Percentiles rank a stretch among this genome's conserved stretches.
Evolutionary conservation across 2,888 invertebrate genomes (phyloP).

Genomic region (Yponomeuta cagnagella): DNA sequence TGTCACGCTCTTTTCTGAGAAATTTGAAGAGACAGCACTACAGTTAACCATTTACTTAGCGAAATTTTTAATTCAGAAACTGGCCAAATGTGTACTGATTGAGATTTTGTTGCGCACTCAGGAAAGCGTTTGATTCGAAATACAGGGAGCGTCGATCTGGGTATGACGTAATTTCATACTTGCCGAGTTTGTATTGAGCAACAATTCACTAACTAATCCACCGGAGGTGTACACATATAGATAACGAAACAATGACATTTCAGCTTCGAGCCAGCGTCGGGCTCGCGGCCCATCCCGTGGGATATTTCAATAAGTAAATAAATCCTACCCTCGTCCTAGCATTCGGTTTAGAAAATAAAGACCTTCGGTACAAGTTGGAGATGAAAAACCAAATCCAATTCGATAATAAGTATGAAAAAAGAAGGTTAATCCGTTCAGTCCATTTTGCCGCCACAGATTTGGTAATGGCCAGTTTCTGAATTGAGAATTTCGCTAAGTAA

Average conservation of each 20-base stretch:
- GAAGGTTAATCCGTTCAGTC: background rate
- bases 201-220: background rate
- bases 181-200: background rate
- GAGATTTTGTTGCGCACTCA: background rate
- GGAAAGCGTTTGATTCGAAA: background rate
- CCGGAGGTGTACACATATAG: background rate
- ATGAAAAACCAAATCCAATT: conserved; percentile 7
- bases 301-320: conserved; percentile 4
- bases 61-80: too few relatives aligned
- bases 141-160: background rate
- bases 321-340: conserved; percentile 4
- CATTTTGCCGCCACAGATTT: too few relatives aligned
- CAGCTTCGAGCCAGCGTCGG: background rate
- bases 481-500: too few relatives aligned
- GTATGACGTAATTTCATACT: background rate
- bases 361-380: background rate
- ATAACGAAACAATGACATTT: background rate
- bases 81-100: too few relatives aligned
- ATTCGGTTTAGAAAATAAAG: conserved; percentile 5
- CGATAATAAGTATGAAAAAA: conserved; percentile 2
- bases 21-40: too few relatives aligned
- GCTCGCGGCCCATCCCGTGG: background rate
- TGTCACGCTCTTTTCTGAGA: too few relatives aligned
- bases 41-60: too few relatives aligned
- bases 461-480: too few relatives aligned